Evolutionary conservation across 2,888 invertebrate genomes (phyloP).

Genomic region (Osmoderma eremita): DNA sequence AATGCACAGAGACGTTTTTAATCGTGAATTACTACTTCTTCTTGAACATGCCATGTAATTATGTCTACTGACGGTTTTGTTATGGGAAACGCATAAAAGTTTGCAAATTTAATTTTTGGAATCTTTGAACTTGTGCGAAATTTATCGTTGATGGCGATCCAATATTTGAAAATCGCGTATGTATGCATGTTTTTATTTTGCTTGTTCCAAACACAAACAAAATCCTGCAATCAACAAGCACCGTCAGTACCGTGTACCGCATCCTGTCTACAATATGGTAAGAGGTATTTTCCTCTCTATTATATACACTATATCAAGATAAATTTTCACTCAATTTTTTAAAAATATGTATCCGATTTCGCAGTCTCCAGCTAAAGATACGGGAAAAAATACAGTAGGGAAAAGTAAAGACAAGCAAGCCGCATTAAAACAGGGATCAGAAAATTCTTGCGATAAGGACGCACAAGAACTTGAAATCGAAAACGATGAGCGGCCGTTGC

Average conservation of each 20-base stretch:
- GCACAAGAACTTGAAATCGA: slow-evolving; percentile 36
- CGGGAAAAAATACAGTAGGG: background rate
- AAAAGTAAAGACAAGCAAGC: slow-evolving; percentile 26
- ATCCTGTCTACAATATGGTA: slow-evolving; percentile 39
- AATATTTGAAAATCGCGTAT: slow-evolving; percentile 40
- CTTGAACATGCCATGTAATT: too few relatives aligned
- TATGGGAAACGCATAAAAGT: too few relatives aligned
- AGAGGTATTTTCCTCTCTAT: slow-evolving; percentile 1
- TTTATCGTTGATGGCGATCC: background rate
- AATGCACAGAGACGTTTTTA: too few relatives aligned
- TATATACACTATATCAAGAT: background rate
- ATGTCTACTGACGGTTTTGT: too few relatives aligned
- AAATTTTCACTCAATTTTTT: background rate
- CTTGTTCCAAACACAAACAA: slow-evolving; percentile 43
- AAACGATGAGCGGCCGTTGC: slow-evolving; percentile 43
- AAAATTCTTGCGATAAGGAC: slow-evolving; percentile 25
- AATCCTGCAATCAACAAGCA: slow-evolving; percentile 45
- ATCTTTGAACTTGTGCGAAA: background rate
- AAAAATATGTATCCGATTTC: background rate
- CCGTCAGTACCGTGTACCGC: slow-evolving; percentile 22
- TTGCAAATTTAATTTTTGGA: background rate
- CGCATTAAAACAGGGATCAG: slow-evolving; percentile 28
- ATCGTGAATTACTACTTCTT: too few relatives aligned
- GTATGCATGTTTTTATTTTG: slow-evolving; percentile 40
- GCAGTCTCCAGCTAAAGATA: slow-evolving; percentile 32